Percentiles rank a stretch among this genome's conserved stretches.
phyloP scores from a whole-genome alignment of 2,888 invertebrate genomes.

The Hedychridium roseum region DNA sequence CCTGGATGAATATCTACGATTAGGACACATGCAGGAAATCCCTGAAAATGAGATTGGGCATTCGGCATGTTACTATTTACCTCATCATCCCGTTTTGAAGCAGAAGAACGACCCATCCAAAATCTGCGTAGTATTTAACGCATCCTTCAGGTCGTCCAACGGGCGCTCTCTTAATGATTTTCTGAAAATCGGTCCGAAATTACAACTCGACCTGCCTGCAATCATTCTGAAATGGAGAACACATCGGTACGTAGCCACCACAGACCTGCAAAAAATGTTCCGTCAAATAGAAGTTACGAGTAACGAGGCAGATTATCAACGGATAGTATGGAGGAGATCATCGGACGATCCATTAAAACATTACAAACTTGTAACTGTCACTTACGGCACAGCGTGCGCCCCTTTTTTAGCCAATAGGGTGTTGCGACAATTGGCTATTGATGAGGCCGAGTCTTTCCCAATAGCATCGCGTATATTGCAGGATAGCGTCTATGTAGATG shows the following conservation, averaged over 20 bases:
- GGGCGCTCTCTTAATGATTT: neutral
- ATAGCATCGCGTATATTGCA: neutral
- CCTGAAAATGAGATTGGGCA: neutral
- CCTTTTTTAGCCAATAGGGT: slow-evolving; percentile 25
- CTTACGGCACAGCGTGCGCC: slow-evolving; percentile 30
- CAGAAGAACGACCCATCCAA: neutral
- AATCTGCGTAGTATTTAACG: slow-evolving; percentile 10
- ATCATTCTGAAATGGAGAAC: neutral
- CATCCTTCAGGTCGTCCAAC: neutral
- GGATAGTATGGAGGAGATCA: slow-evolving; percentile 37
- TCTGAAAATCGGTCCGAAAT: too few species aligned
- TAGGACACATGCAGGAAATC: slow-evolving; percentile 1
- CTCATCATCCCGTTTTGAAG: slow-evolving; percentile 5
- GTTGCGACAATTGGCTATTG: slow-evolving; percentile 1
- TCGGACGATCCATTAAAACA: neutral
- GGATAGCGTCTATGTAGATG: neutral
- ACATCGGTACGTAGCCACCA: neutral
- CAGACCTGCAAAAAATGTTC: slow-evolving; percentile 10
- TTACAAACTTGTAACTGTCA: slow-evolving; percentile 25
- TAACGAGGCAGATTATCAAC: too few species aligned
- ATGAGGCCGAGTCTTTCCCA: neutral
- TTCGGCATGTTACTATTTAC: neutral
- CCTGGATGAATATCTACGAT: neutral
- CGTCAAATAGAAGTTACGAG: slow-evolving; percentile 1
- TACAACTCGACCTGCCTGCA: neutral